Conservation (phyloP, 2,113 vertebrate genomes). For the Mormyrus iriodes region DNA sequence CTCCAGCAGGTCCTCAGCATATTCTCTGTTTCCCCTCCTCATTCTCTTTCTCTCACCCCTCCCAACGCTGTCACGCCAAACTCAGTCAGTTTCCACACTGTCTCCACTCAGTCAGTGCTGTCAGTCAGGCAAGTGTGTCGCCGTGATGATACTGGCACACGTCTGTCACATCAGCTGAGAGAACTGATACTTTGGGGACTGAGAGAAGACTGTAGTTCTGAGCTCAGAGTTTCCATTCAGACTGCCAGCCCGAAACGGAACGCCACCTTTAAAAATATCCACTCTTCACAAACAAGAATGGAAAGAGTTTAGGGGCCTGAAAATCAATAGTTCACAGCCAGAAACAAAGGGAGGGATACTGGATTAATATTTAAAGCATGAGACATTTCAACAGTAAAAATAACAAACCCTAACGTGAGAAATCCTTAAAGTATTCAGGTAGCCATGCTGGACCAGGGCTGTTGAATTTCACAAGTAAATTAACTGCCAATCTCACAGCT, state of each 20-base stretch:
- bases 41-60: neutral
- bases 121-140: neutral
- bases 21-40: neutral
- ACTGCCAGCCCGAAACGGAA: neutral
- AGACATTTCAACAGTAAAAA: neutral
- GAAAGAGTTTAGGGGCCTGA: neutral
- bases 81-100: neutral
- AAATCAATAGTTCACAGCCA: neutral
- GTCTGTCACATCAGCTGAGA: neutral
- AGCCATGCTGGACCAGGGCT: neutral
- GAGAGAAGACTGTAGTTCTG: neutral
- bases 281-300: neutral
- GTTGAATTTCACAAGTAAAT: neutral
- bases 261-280: neutral
- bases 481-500: neutral
- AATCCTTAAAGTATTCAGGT: neutral
- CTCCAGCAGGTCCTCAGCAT: neutral
- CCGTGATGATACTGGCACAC: neutral
- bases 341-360: neutral
- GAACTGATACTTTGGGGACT: neutral
- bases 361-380: neutral
- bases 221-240: neutral
- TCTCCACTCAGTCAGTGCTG: neutral
- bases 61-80: neutral
- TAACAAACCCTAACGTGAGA: neutral